Evolutionary conservation across 2,113 vertebrate genomes (phyloP), one percentile per base, ranked within the genome.

Genomic region (Albula goreensis): DNA sequence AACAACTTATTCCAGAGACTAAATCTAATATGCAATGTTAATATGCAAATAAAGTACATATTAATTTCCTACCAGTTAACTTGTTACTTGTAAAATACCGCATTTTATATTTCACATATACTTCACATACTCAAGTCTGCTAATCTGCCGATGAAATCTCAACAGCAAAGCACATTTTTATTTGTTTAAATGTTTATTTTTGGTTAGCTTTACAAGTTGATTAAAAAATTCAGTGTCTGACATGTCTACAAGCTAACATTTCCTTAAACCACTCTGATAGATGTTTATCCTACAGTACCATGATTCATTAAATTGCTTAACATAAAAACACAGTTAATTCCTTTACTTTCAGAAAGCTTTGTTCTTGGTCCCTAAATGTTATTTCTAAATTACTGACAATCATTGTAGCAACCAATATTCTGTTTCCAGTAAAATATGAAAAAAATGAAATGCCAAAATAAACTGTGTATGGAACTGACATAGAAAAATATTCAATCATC

Each of bases 101-200:
- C 63, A 22, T 31, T 22, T 41, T 41, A 41, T 41, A 41, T 74
- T 74, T 74, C 5, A 22, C 10, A n/a, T 19, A 25, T 10, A 25
- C 70, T 74, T 74, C 70, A 74, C 31, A 56, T 12, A 74, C 70
- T 74, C 22, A n/a, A 74, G 31, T 25, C 7, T 74, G 22, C 70
- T 74, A 8, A n/a, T 22, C 70, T 31, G 31, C 8, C 5, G 31
- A 41, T 41, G 31, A 41, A 56, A 85, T 56, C 70, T 78, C 48
- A 17, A 41, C 48, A 56, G 11, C 4, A 51, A 52, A 82, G 41
- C 17, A 60, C 3, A 2, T 4, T 57, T 80, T 66, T 8, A 19
- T 56, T 83, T 57, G 25, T 82, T 60, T 13, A 83, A 86, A 11
- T 89, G 50, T 90, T 93, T 94, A 91, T 90, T 93, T 91, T 78